Evolutionary conservation across 92 coral and sea anemone genomes (phyloP).

Genomic region (Epizoanthus scotinus): DNA sequence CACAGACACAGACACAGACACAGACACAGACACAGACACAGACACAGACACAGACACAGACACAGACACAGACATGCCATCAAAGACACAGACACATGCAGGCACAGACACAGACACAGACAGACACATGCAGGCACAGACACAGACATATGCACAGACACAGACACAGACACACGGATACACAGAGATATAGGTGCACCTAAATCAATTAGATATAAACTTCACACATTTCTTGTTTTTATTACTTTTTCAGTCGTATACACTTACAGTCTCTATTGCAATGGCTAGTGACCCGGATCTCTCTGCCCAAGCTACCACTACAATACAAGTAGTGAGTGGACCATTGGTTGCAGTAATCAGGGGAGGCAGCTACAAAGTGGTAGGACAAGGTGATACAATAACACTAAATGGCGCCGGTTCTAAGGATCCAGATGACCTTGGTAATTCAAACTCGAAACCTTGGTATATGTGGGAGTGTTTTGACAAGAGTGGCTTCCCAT

Average conservation of each 20-base stretch:
- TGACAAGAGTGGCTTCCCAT: constrained; percentile 43
- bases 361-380: constrained; percentile 44
- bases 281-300: constrained; percentile 62
- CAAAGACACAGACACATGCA: too few species aligned
- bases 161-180: too few species aligned
- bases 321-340: constrained; percentile 51
- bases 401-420: constrained; percentile 50
- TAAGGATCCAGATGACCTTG: constrained; percentile 58
- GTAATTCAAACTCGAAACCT: constrained; percentile 15
- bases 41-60: too few species aligned
- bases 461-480: constrained; percentile 69
- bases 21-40: too few species aligned
- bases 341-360: constrained; percentile 52
- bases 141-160: too few species aligned
- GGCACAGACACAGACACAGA: too few species aligned
- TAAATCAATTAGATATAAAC: too few species aligned
- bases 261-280: constrained; percentile 61
- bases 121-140: too few species aligned
- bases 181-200: too few species aligned
- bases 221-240: background rate
- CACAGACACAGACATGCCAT: too few species aligned
- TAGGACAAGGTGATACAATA: constrained; percentile 47
- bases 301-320: constrained; percentile 40
- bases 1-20: too few species aligned
- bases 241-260: constrained; percentile 62